Evolutionary conservation across 2,888 invertebrate species (phyloP), one percentile per base, ranked within the genome.

Genomic region (Andrena bicolor): DNA sequence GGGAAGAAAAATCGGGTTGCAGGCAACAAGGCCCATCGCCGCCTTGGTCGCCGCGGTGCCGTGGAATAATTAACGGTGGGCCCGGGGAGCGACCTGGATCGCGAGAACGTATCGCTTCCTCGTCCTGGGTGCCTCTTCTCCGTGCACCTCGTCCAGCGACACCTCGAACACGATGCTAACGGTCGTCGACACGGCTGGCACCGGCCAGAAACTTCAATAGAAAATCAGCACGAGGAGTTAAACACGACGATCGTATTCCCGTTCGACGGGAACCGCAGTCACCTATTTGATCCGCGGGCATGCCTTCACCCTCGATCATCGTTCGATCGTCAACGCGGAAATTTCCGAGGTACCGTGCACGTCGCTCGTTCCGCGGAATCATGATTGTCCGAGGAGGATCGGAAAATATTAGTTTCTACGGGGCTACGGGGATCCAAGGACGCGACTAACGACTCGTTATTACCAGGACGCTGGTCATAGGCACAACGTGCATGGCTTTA

Each of bases 1-100:
- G 83, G 69, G 84, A 87, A 89, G 89, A 90, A 90, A 83, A 73
- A 73, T 80, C 77, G 56, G 56, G 81, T 51, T 41, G 83, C 82
- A 79, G 82, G 79, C 65, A 65, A 73, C 41, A 76, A 41, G 80
- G 70, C 74, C 63, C 82, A 83, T 85, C 85, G 53, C 61, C 80
- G 75, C 74, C 75, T 80, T 58, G 56, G 75, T 86, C 78, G 87
- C 84, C 88, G 85, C 86, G 89, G 83, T 85, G 86, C 90, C 88
- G 88, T 88, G 90, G 91, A 92, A 92, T 92, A 92, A 93, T 93
- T 92, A 93, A 92, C 91, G 90, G 88, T 87, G 88, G 87, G 88
- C 82, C 86, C 68, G 66, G 64, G 63, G 86, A 82, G 75, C 90
- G 90, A 91, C 91, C 91, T 90, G 90, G 86, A 91, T 92, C 90